Evolutionary conservation across 2,888 invertebrate species (phyloP).

Genomic region (Chrysolina oricalcia): DNA sequence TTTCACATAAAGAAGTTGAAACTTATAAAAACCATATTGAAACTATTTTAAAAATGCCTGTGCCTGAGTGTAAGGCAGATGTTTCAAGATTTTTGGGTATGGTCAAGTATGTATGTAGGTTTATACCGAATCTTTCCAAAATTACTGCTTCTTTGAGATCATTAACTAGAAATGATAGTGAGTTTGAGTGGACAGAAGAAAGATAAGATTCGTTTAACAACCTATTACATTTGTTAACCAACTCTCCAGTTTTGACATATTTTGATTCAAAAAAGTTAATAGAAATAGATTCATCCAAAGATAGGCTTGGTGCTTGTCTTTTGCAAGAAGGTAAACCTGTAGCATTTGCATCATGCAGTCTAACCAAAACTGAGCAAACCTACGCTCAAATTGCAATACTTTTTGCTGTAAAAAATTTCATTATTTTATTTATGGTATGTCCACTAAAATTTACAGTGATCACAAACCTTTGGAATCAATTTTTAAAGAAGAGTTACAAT

Average conservation of each 20-base stretch:
- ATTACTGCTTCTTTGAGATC: conserved; percentile 32
- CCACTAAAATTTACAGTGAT: no score
- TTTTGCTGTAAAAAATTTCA: no score
- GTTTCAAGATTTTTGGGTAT: conserved; percentile 53
- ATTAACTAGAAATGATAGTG: conserved; percentile 27
- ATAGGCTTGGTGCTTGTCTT: no score
- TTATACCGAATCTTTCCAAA: conserved; percentile 51
- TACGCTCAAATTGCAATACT: no score
- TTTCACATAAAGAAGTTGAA: conserved; percentile 37
- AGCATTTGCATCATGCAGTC: no score
- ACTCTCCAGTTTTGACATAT: conserved; percentile 17
- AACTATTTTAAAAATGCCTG: conserved; percentile 28
- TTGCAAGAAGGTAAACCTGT: no score
- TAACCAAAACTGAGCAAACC: no score
- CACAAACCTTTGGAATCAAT: no score
- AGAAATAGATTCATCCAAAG: no score
- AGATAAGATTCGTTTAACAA: conserved; percentile 1
- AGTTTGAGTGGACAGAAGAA: conserved; percentile 22
- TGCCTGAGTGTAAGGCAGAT: conserved; percentile 44
- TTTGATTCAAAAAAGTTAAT: conserved; percentile 22
- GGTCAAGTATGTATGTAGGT: conserved; percentile 50
- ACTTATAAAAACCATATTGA: conserved; percentile 28
- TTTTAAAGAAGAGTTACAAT: no score
- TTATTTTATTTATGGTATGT: no score
- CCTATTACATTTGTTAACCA: conserved; percentile 13